These are phyloP conservation scores for Salvelinus sp. DNA, from an alignment of 2,113 vertebrate genomes.

Conservation along the genomic window DNA sequence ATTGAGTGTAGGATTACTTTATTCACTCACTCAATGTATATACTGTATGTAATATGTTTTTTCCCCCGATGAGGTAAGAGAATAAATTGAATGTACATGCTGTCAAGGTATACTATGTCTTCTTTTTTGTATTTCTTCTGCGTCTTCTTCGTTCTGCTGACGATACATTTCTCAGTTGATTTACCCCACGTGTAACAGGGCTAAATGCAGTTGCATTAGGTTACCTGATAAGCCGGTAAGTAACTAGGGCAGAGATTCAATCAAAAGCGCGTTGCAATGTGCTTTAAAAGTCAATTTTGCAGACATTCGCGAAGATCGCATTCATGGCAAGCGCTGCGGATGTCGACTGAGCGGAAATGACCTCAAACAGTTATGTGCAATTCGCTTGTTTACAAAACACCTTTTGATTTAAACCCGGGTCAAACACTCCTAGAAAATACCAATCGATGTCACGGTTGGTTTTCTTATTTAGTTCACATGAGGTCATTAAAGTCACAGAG, in stretches of 20 bases:
- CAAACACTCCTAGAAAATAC: background rate
- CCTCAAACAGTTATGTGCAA: too few relatives aligned
- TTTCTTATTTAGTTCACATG: slow-evolving; percentile 21
- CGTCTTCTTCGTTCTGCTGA: background rate
- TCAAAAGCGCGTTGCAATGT: background rate
- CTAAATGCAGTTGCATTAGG: background rate
- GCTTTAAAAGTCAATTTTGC: too few relatives aligned
- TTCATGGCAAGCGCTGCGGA: too few relatives aligned
- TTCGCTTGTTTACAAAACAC: background rate
- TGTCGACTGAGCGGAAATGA: too few relatives aligned
- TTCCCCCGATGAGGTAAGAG: slow-evolving; percentile 54
- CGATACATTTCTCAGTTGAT: background rate
- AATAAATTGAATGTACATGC: slow-evolving; percentile 70
- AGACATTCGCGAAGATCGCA: too few relatives aligned
- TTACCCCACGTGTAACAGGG: background rate
- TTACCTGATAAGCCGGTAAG: too few relatives aligned
- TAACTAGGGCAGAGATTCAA: background rate
- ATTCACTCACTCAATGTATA: slow-evolving; percentile 65
- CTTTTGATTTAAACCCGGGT: background rate
- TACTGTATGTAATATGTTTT: slow-evolving; percentile 43
- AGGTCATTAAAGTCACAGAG: slow-evolving; percentile 11
- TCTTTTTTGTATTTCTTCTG: background rate
- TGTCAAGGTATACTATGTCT: background rate
- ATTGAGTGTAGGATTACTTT: slow-evolving; percentile 57
- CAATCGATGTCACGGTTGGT: too few relatives aligned